Evolutionary conservation across 2,888 invertebrate species (phyloP), one percentile per base, ranked within the genome.

Genomic region (Rutpela maculata): DNA sequence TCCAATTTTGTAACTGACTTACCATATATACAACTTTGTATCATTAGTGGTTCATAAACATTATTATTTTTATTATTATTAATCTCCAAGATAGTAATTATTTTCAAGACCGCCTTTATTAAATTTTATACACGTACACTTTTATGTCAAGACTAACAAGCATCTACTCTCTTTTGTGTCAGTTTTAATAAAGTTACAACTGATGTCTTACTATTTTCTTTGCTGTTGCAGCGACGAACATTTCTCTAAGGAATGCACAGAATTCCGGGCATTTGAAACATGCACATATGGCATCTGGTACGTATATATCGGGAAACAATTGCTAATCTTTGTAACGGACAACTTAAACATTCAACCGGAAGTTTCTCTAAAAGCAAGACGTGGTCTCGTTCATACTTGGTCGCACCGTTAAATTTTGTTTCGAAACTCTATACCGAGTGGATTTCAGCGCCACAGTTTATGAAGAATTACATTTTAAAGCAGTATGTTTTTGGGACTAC

Each of bases 201-300:
- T 12, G 43, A 15, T 50, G 12, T 50, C 50, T 50, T 50, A 43
- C 12, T 43, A 50, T 50, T 50, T 50, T 50, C 50, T 50, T 50
- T 50, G n/a, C n/a, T n/a, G 50, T n/a, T 50, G 50, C 50, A 50
- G 7, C n/a, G 50, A 6, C 15, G 15, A 43, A 15, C n/a, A 50
- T 50, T n/a, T 50, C 50, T 50, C 50, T n/a, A n/a, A 50, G 50
- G 50, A 50, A 50, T 50, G n/a, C 50, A 6, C n/a, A 5, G 50
- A 50, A 50, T 50, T 50, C n/a, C 6, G 1, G 50, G 50, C 50
- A 50, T 50, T 3, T 6, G 50, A 50, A 50, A 50, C 50, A 50
- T n/a, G 50, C 50, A 50, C 50, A 50, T 50, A 50, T 50, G 50
- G n/a, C n/a, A 50, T 50, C 50, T 50, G n/a, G 50, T 50, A 50